Evolutionary conservation across 2,888 invertebrate species (phyloP).

Genomic region (Listrodromus nycthemerus): DNA sequence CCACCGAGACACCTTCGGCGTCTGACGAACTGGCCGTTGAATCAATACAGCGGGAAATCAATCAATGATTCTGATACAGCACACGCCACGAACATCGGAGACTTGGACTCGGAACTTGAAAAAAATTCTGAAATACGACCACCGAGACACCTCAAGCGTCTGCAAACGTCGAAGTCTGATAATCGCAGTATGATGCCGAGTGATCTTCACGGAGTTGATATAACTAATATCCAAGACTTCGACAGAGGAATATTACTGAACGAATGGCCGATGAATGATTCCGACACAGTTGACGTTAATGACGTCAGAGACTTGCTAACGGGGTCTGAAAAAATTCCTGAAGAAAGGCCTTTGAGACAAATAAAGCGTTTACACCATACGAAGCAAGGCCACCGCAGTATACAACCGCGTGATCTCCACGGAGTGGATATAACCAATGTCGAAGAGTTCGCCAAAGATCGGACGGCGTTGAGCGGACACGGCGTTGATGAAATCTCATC

Average conservation of each 20-base stretch:
- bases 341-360: neutral
- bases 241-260: neutral
- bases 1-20: neutral
- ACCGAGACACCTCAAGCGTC: neutral
- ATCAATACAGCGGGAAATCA: neutral
- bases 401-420: neutral
- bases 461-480: neutral
- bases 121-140: neutral
- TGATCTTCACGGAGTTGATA: constrained; percentile 3
- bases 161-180: neutral
- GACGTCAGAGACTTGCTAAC: neutral
- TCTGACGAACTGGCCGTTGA: neutral
- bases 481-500: too few species aligned
- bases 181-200: neutral
- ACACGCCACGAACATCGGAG: neutral
- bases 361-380: neutral
- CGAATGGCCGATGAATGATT: neutral
- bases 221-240: neutral
- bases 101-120: neutral
- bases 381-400: neutral
- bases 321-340: neutral
- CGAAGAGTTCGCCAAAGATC: neutral
- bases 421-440: neutral
- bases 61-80: neutral
- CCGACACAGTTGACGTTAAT: neutral